These are phyloP conservation scores for Bryconaethiops microstoma DNA, from an alignment of 2,797 vertebrate species.

Conservation along the genomic window DNA sequence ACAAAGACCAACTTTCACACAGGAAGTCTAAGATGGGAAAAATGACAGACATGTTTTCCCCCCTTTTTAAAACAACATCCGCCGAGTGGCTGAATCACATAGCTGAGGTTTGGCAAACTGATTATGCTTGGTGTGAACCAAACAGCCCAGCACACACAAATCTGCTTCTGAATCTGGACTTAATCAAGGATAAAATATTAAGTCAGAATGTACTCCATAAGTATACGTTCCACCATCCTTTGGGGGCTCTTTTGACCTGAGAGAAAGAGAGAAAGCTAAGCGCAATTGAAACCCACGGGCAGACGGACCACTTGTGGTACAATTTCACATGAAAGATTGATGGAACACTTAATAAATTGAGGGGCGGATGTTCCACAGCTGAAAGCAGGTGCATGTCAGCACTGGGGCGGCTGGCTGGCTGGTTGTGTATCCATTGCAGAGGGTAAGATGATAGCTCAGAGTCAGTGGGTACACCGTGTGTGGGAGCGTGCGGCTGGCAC, in stretches of 20 bases:
- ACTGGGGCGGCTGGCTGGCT: conserved; percentile 41
- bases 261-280: conserved; percentile 18
- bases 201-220: not conserved
- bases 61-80: conserved; percentile 34
- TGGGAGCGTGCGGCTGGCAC: conserved; percentile 37
- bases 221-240: not conserved
- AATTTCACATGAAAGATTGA: conserved; percentile 51
- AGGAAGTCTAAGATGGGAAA: conserved; percentile 48
- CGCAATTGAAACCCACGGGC: conserved; percentile 13
- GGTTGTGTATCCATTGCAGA: conserved; percentile 50
- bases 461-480: conserved; percentile 42
- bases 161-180: conserved; percentile 12
- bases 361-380: conserved; percentile 39
- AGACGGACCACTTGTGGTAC: conserved; percentile 30
- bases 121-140: conserved; percentile 34
- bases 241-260: conserved; percentile 11
- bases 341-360: conserved; percentile 42
- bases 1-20: conserved; percentile 51
- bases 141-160: conserved; percentile 20
- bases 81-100: conserved; percentile 37
- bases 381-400: conserved; percentile 43
- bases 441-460: conserved; percentile 57
- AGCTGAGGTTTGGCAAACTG: conserved; percentile 32
- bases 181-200: conserved; percentile 5
- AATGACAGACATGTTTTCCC: conserved; percentile 42